phyloP scores from a whole-genome alignment of 2,113 vertebrate species.

The Emydocephalus ijimae region DNA sequence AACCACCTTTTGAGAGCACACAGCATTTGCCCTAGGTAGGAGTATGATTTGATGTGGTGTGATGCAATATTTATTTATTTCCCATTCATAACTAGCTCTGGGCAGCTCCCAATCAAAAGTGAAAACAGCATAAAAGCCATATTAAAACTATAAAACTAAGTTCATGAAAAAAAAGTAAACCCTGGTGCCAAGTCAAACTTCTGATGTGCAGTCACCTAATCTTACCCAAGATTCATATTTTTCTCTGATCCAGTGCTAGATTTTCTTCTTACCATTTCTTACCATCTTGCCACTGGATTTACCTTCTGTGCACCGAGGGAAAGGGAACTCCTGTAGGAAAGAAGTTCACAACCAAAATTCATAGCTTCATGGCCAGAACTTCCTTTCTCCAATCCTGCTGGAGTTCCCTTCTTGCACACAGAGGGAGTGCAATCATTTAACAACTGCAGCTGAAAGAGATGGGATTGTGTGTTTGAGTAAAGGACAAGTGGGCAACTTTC shows the following conservation, averaged over 20 bases:
- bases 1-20: not conserved
- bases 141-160: not conserved
- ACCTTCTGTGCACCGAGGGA: not conserved
- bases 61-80: not conserved
- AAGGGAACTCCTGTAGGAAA: not conserved
- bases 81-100: not conserved
- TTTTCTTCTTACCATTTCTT: not conserved
- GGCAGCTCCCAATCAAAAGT: not conserved
- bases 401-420: not conserved
- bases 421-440: not conserved
- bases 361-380: not conserved
- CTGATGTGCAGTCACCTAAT: not conserved
- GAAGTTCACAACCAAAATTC: not conserved
- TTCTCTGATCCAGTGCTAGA: not conserved
- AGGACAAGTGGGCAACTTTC: not conserved
- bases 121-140: not conserved
- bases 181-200: not conserved
- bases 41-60: not conserved
- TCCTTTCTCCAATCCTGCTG: not conserved
- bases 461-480: not conserved
- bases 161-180: not conserved
- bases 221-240: not conserved
- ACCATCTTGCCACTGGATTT: not conserved
- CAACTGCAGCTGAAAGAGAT: not conserved
- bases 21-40: not conserved